A percentile compares a stretch with the other conserved stretches of the same genome.
phyloP scores from a whole-genome alignment of 1,140 invertebrate genomes.

The Harlomillsia oculata region DNA sequence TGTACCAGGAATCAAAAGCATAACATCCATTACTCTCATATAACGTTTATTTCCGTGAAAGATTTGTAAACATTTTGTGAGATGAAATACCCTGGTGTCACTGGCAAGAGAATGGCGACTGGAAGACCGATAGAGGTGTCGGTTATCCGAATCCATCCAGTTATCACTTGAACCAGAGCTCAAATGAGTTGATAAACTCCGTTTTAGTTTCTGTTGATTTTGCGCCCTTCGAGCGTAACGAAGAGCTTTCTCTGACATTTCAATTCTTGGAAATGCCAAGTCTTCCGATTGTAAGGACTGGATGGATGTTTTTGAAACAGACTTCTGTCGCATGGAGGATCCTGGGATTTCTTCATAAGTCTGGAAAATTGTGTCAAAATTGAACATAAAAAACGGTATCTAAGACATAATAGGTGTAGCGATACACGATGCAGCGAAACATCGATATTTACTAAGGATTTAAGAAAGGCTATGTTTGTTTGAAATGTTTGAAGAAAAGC shows the following conservation, averaged over 20 bases:
- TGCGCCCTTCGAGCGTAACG: slow-evolving; percentile 29
- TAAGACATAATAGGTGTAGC: too few relatives aligned
- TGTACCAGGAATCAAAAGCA: background rate
- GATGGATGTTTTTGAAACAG: slow-evolving; percentile 22
- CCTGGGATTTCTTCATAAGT: slow-evolving; percentile 30
- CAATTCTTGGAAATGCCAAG: background rate
- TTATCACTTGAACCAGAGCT: slow-evolving; percentile 6
- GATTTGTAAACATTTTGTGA: background rate
- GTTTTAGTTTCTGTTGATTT: slow-evolving; percentile 39
- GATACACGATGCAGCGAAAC: too few relatives aligned
- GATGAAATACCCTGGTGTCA: slow-evolving; percentile 49
- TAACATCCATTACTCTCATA: background rate
- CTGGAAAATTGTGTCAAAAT: slow-evolving; percentile 2
- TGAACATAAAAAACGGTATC: background rate
- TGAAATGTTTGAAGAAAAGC: too few relatives aligned
- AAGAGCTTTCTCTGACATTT: slow-evolving; percentile 35
- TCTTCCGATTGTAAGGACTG: slow-evolving; percentile 10
- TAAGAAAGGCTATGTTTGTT: too few relatives aligned
- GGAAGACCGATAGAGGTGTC: slow-evolving; percentile 44
- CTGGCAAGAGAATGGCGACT: slow-evolving; percentile 54
- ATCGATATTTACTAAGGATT: too few relatives aligned
- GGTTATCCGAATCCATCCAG: slow-evolving; percentile 33
- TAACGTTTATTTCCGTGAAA: background rate
- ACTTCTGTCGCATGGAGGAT: slow-evolving; percentile 9
- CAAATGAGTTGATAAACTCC: slow-evolving; percentile 41